A percentile compares a stretch with the other conserved stretches of the same genome.
Evolutionary conservation across 2,113 vertebrate species (phyloP).

Genomic region (Corynorhinus townsendii): DNA sequence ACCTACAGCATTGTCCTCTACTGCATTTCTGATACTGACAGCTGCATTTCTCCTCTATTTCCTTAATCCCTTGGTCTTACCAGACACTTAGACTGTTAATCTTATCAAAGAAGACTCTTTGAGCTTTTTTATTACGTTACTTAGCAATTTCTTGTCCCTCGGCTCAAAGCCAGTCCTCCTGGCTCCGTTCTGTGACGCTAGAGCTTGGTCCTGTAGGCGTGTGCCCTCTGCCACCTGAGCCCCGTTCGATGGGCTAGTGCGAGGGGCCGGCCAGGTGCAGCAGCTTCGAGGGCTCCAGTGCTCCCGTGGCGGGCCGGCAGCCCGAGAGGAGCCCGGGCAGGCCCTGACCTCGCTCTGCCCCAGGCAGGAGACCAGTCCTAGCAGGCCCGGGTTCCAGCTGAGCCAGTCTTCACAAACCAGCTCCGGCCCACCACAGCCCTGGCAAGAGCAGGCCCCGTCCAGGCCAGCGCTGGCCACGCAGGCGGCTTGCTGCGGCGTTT

Average conservation of each 20-base stretch:
- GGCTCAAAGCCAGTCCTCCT: background rate
- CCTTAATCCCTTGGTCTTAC: background rate
- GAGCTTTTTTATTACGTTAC: background rate
- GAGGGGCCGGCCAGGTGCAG: background rate
- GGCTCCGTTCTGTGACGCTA: background rate
- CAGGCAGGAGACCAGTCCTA: background rate
- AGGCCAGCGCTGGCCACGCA: background rate
- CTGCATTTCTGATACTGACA: background rate
- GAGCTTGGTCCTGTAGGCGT: no score
- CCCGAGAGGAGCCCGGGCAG: background rate
- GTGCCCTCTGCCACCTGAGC: background rate
- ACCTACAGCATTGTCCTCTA: background rate
- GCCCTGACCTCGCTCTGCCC: background rate
- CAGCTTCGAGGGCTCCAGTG: background rate
- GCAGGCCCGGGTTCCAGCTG: accelerated
- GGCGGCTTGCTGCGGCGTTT: background rate
- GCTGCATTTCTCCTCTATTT: background rate
- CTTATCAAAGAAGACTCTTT: background rate
- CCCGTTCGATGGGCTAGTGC: background rate
- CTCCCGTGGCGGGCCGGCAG: no score
- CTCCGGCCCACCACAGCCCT: background rate
- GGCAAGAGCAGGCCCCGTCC: background rate
- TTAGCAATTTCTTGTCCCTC: background rate
- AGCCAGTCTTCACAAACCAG: background rate
- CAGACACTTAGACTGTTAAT: background rate